Evolutionary conservation across 2,113 vertebrate genomes (phyloP), one percentile per base, ranked within the genome.

Genomic region (Channa argus): DNA sequence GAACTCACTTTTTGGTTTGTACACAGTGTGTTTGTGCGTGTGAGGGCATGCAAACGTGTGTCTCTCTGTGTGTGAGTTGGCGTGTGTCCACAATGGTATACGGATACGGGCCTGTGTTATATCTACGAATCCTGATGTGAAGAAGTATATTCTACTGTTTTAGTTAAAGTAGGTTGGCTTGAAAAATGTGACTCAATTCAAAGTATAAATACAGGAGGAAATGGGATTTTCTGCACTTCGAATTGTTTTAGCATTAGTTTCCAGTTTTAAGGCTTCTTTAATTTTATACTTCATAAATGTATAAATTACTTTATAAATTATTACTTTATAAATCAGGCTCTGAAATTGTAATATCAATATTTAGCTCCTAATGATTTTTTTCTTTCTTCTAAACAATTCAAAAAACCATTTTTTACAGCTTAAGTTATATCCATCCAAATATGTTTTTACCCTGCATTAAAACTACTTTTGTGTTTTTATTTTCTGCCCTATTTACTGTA

Each of bases 1-100:
- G 90, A 92, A 93, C 88, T 93, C 84, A 84, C 86, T 92, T 91
- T 24, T 93, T 86, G 82, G 84, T 89, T 91, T 88, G 84, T 90
- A 88, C 87, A 91, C 77, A 71, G 77, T 91, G 87, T 89, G 84
- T 91, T 67, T 84, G 74, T 83, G 80, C 7, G 34, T 54, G 60
- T 38, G 73, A 61, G 60, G 71, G 70, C 60, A 37, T 65, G 65
- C 58, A 68, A 66, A 45, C 63, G 36, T 49, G 68, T 58, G 67
- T 55, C 13, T 61, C 54, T 54, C 12, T 44, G 41, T 50, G 39
- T 58, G 47, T 71, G 70, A 55, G 39, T 46, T 72, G 72, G 80
- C 61, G 64, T 24, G 24, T 24, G 24, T 24, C 24, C 24, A 24
- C 24, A 24, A 77, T 77, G 62, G 51, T 77, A 71, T 83, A 69